phyloP scores from a whole-genome alignment of 2,113 vertebrate genomes.

The Lepisosteus osseus region DNA sequence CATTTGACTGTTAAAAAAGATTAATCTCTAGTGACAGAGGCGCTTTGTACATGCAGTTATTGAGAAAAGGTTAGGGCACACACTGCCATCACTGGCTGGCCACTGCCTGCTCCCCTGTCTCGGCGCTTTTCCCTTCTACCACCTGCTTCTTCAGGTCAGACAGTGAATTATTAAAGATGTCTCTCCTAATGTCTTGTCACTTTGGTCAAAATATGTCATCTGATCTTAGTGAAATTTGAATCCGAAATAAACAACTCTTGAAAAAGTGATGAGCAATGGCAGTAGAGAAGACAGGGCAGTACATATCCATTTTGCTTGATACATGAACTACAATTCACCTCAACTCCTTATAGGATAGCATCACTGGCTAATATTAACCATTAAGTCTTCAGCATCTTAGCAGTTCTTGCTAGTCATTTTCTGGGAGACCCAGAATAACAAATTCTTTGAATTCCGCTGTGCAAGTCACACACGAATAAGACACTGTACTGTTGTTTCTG shows the following conservation, averaged over 20 bases:
- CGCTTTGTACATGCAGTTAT: neutral
- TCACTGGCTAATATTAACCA: too few relatives aligned
- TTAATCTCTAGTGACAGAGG: conserved; percentile 12
- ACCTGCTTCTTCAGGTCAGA: conserved; percentile 5
- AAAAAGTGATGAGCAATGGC: too few relatives aligned
- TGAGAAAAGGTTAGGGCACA: neutral
- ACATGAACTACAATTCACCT: too few relatives aligned
- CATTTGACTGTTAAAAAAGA: conserved; percentile 6
- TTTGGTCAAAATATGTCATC: conserved; percentile 5
- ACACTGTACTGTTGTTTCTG: too few relatives aligned
- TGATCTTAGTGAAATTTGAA: conserved; percentile 12
- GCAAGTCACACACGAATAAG: too few relatives aligned
- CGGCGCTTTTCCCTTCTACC: neutral
- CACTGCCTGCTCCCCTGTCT: neutral
- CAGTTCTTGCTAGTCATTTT: too few relatives aligned
- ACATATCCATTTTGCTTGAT: too few relatives aligned
- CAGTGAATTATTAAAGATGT: neutral
- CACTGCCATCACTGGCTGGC: neutral
- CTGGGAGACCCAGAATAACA: too few relatives aligned
- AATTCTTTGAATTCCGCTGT: too few relatives aligned
- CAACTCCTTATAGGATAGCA: too few relatives aligned
- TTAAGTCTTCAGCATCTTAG: too few relatives aligned
- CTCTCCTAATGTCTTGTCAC: neutral
- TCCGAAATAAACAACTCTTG: conserved; percentile 6
- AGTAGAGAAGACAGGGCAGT: too few relatives aligned